phyloP scores from a whole-genome alignment of 2,888 invertebrate genomes.

The Carabus problematicus region DNA sequence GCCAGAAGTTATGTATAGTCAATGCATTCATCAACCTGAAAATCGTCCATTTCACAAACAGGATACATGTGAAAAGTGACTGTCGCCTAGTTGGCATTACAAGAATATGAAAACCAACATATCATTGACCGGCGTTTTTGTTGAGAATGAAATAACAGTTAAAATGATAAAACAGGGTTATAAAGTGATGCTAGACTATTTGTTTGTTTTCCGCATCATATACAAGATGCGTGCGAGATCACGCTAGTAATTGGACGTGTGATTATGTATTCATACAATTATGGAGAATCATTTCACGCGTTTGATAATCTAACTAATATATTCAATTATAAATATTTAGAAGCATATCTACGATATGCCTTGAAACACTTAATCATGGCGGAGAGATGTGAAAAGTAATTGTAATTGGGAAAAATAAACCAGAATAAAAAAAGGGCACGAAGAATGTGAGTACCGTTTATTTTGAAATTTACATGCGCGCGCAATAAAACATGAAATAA shows the following conservation, averaged over 20 bases:
- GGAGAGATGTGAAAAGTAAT: slow-evolving; percentile 22
- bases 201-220: slow-evolving; percentile 24
- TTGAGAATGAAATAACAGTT: slow-evolving; percentile 26
- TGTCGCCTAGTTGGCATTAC: background rate
- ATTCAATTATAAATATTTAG: slow-evolving; percentile 29
- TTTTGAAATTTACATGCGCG: slow-evolving; percentile 18
- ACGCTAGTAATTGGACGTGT: slow-evolving; percentile 2
- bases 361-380: slow-evolving; percentile 21
- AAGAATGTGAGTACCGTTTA: slow-evolving; percentile 30
- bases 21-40: no score
- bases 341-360: background rate
- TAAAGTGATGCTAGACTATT: slow-evolving; percentile 20
- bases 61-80: no score
- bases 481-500: slow-evolving; percentile 17
- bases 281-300: slow-evolving; percentile 21
- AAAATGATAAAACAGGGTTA: slow-evolving; percentile 25
- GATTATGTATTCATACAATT: slow-evolving; percentile 20
- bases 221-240: no score
- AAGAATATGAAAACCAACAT: slow-evolving; percentile 15
- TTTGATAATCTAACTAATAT: slow-evolving; percentile 27
- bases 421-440: slow-evolving; percentile 10
- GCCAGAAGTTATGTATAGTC: no score
- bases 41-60: no score
- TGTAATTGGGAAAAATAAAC: slow-evolving; percentile 2
- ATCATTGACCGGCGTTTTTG: slow-evolving; percentile 6